Percentiles rank a stretch among this genome's conserved stretches.
These are phyloP conservation scores for Chinchilla lanigera DNA, from an alignment of 2,113 vertebrate species.

Conservation along the genomic window DNA sequence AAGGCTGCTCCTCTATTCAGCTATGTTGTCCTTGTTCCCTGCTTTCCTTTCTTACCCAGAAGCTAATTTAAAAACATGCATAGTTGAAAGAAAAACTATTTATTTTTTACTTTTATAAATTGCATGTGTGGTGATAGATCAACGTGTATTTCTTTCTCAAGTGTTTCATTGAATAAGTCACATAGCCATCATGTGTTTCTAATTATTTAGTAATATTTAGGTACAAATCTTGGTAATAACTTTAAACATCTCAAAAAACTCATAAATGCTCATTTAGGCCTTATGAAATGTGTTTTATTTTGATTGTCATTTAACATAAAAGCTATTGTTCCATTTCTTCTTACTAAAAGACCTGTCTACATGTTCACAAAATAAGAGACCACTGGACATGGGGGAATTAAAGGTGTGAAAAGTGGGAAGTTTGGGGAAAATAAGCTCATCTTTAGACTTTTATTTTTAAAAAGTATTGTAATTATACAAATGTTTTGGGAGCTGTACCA, in stretches of 20 bases:
- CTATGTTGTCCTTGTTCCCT: too few species aligned
- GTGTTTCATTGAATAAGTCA: not conserved
- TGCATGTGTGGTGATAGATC: not conserved
- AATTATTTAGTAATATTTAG: not conserved
- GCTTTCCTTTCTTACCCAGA: not conserved
- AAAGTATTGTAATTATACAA: not conserved
- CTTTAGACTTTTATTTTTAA: not conserved
- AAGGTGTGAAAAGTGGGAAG: not conserved
- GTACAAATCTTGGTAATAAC: not conserved
- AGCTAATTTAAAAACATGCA: not conserved
- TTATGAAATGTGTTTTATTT: slow-evolving; percentile 24
- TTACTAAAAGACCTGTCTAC: not conserved
- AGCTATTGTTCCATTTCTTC: not conserved
- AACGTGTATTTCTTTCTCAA: not conserved
- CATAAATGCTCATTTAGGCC: not conserved
- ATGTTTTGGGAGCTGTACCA: not conserved
- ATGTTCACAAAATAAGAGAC: not conserved
- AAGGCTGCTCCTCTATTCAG: too few species aligned
- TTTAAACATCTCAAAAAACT: not conserved
- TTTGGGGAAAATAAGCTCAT: too few species aligned
- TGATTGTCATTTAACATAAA: not conserved
- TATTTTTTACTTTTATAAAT: not conserved
- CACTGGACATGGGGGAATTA: not conserved
- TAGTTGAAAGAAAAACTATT: not conserved
- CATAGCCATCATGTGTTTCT: not conserved